Base-by-base conservation (phyloP, 2,113 vertebrate genomes). In the Hiodon alosoides region DNA sequence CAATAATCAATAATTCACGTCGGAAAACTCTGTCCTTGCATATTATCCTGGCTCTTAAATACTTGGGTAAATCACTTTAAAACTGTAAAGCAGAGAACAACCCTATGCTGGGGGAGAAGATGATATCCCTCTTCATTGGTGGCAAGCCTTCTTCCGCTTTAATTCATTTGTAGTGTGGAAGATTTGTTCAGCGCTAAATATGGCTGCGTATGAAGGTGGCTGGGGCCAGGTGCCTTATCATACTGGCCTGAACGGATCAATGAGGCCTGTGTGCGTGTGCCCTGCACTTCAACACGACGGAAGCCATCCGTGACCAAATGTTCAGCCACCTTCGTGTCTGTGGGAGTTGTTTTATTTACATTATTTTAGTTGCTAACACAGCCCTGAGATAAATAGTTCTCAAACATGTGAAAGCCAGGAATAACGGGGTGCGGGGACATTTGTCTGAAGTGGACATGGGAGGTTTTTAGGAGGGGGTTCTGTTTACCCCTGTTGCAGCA, bases 151-250 rank as follows among this genome's bases (percentile, higher is more conserved):
- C 3, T 53, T 51, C 17, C 67, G 4, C 31, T 17, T 47, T 52
- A 65, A 54, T 6, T 73, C 65, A 61, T 60, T 61, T 61, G n/a
- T 57, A n/a, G 58, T 16, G 57, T 9, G 16, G 14, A 7, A 14
- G 48, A 54, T 66, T 11, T 67, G 8, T 59, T 10, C 17, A 4
- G 48, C 53, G 47, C 5, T 13, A n/a, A 53, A 50, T 50, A 61
- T 55, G 57, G 48, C 52, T 17, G 60, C 59, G 13, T 50, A 64
- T 58, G 73, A 65, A 74, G 61, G 72, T 53, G 60, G 50, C 60
- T 74, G 10, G 5, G 51, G 64, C 50, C 72, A 55, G 62, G 50
- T 71, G 61, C 69, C 68, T 77, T 72, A 77, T 31, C 76, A 77
- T 60, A 67, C 76, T 67, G 46, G 51, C 52, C 48, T 72, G 69